Percentiles rank a stretch among this genome's conserved stretches.
These are phyloP conservation scores for Thymallus thymallus DNA, from an alignment of 2,113 vertebrate species.

Conservation along the genomic window DNA sequence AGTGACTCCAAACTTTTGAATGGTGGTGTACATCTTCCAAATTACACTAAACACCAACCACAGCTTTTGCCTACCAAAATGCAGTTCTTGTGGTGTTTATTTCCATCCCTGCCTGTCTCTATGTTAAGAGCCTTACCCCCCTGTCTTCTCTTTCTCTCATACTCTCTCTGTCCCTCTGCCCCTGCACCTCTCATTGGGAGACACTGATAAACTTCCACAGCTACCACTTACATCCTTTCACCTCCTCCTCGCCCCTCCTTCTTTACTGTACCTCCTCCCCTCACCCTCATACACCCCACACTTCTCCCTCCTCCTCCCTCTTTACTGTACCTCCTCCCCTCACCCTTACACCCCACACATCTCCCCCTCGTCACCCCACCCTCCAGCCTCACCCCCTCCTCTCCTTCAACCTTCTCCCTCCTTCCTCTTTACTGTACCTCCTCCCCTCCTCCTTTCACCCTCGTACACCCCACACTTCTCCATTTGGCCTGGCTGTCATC, in stretches of 20 bases:
- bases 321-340: too few species aligned
- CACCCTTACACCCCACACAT: constrained; percentile 42
- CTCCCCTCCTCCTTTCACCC: too few species aligned
- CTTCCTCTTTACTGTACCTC: too few species aligned
- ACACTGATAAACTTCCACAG: constrained; percentile 1
- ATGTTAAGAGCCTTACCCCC: too few species aligned
- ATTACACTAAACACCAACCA: too few species aligned
- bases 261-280: constrained; percentile 46
- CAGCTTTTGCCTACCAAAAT: not conserved
- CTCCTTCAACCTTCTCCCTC: too few species aligned
- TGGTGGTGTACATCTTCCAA: too few species aligned
- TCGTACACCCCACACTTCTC: constrained; percentile 40
- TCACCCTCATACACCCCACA: constrained; percentile 28
- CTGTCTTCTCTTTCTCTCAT: constrained; percentile 9
- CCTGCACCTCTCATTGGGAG: not conserved
- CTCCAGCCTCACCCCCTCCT: constrained; percentile 41
- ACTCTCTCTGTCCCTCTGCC: not conserved
- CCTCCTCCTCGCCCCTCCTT: constrained; percentile 41
- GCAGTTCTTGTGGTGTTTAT: constrained; percentile 71
- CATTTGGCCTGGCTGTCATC: constrained; percentile 82
- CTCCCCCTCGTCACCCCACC: not conserved
- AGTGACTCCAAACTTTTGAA: too few species aligned
- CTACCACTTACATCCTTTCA: constrained; percentile 12
- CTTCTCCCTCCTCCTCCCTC: too few species aligned
- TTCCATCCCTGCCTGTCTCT: constrained; percentile 9